A percentile compares a stretch with the other conserved stretches of the same genome.
Conservation (phyloP, 30 jellyfish, hydroid and myxozoan genomes). For the Aurelia sp. region DNA sequence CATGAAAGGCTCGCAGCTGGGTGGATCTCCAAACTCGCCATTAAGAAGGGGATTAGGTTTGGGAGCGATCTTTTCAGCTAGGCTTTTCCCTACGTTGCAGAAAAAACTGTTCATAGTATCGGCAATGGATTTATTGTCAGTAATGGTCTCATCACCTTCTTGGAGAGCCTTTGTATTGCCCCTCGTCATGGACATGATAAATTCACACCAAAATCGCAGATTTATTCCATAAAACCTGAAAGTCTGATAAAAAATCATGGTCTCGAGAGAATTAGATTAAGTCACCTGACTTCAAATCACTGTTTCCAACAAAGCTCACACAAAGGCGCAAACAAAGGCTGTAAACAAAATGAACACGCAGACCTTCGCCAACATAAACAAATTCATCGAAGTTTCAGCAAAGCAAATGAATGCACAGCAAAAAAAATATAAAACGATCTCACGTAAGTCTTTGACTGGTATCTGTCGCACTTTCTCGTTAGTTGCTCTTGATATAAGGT, state of each 20-base stretch:
- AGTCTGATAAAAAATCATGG: neutral
- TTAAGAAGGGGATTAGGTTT: too few relatives aligned
- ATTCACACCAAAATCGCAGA: constrained; percentile 1
- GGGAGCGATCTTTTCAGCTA: too few relatives aligned
- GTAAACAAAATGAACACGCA: too few relatives aligned
- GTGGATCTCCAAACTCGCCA: too few relatives aligned
- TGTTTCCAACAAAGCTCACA: neutral
- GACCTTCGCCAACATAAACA: neutral
- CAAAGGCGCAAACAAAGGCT: too few relatives aligned
- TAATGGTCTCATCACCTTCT: too few relatives aligned
- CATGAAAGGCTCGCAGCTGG: too few relatives aligned
- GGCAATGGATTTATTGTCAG: too few relatives aligned
- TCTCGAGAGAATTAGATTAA: neutral
- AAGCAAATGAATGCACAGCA: neutral
- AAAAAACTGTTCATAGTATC: too few relatives aligned
- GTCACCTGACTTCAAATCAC: neutral
- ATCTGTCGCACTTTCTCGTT: neutral
- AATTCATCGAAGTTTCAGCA: neutral
- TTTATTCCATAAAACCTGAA: constrained; percentile 16
- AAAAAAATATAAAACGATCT: neutral
- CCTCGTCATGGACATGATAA: constrained; percentile 57
- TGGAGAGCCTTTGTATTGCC: constrained; percentile 56
- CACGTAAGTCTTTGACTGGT: neutral
- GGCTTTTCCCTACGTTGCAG: too few relatives aligned
- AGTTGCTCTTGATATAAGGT: neutral